These are phyloP conservation scores for Sminthurinus signatus DNA, from an alignment of 1,140 invertebrate species.

Conservation along the genomic window DNA sequence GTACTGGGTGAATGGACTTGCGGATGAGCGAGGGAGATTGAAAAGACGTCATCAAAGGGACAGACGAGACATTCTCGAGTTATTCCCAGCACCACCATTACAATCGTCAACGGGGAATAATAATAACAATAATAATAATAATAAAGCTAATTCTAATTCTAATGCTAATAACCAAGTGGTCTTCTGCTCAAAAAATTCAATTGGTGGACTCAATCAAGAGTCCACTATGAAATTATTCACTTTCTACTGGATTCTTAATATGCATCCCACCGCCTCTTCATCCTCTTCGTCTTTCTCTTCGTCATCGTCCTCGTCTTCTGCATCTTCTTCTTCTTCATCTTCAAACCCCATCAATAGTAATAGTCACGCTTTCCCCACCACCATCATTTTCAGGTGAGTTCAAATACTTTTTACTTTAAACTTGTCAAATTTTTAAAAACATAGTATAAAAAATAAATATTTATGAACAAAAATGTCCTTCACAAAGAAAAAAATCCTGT, in stretches of 20 bases:
- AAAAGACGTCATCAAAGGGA: constrained; percentile 37
- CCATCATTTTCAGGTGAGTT: constrained; percentile 34
- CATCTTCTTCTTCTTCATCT: neutral
- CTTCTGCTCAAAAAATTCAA: constrained; percentile 33
- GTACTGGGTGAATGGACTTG: constrained; percentile 33
- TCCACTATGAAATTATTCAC: constrained; percentile 23
- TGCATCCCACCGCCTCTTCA: constrained; percentile 22
- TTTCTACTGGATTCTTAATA: constrained; percentile 35
- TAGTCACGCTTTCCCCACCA: constrained; percentile 16
- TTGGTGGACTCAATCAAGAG: constrained; percentile 30
- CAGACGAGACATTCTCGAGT: constrained; percentile 26
- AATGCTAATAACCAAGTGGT: constrained; percentile 17
- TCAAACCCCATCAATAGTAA: neutral
- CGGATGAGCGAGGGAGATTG: constrained; percentile 17
- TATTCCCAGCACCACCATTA: constrained; percentile 9
- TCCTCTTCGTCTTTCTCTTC: neutral
- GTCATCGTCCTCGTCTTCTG: neutral
- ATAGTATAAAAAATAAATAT: neutral
- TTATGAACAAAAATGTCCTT: too few species aligned
- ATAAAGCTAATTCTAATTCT: too few species aligned
- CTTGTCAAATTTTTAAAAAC: neutral
- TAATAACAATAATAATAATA: too few species aligned
- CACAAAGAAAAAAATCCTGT: too few species aligned
- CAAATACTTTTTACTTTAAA: too few species aligned
- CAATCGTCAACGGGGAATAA: neutral